Percentiles rank a stretch among this genome's conserved stretches.
Evolutionary conservation across 2,888 invertebrate species (phyloP).

Genomic region (Agonopterix subpropinquella): DNA sequence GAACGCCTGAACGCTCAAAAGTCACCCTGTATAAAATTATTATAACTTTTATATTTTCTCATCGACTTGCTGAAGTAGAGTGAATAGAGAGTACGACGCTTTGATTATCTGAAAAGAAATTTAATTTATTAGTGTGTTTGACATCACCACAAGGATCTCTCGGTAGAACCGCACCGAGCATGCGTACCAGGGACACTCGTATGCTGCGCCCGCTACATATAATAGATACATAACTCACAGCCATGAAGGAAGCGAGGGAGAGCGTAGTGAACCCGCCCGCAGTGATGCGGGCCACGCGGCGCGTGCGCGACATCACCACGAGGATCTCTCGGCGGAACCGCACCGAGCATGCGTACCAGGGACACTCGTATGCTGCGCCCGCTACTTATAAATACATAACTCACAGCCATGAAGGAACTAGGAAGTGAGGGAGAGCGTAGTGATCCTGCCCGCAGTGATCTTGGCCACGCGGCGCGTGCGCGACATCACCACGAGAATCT

Average conservation of each 20-base stretch:
- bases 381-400: no score
- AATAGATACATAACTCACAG: slow-evolving; percentile 37
- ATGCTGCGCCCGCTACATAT: slow-evolving; percentile 55
- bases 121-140: slow-evolving; percentile 9
- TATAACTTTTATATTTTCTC: slow-evolving; percentile 23
- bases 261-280: slow-evolving; percentile 71
- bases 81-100: slow-evolving; percentile 74
- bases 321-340: slow-evolving; percentile 50
- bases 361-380: slow-evolving; percentile 55
- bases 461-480: slow-evolving; percentile 51
- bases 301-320: slow-evolving; percentile 56
- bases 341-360: slow-evolving; percentile 58
- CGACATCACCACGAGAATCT: slow-evolving; percentile 54
- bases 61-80: slow-evolving; percentile 62
- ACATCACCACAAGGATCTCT: slow-evolving; percentile 54
- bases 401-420: slow-evolving; percentile 70
- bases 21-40: neutral
- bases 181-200: slow-evolving; percentile 62
- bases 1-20: no score
- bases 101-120: slow-evolving; percentile 68
- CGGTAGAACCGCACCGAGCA: slow-evolving; percentile 46
- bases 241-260: slow-evolving; percentile 67
- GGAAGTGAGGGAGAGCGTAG: slow-evolving; percentile 65
- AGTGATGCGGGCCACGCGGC: slow-evolving; percentile 50
- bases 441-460: slow-evolving; percentile 69